A percentile compares a stretch with the other conserved stretches of the same genome.
Conservation (phyloP, 2,113 vertebrate species). For the Amblyornis subalaris region DNA sequence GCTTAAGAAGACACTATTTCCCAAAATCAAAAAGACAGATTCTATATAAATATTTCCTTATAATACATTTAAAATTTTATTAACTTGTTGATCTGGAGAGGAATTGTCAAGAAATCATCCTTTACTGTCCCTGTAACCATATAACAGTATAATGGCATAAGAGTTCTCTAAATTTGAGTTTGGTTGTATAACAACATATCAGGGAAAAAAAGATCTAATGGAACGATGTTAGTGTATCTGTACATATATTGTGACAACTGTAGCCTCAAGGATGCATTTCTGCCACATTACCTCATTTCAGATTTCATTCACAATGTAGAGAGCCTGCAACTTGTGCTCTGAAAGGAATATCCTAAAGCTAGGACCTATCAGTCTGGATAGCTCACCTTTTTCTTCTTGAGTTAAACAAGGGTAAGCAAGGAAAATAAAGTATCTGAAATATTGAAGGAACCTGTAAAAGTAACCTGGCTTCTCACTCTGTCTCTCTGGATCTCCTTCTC, state of each 20-base stretch:
- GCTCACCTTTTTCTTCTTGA: not conserved
- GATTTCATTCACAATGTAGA: not conserved
- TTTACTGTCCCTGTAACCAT: not conserved
- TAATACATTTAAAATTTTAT: not conserved
- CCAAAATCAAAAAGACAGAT: not conserved
- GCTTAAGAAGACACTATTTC: not conserved
- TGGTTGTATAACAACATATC: not conserved
- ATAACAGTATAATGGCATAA: not conserved
- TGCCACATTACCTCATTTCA: not conserved
- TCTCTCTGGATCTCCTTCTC: not conserved
- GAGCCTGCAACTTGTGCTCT: not conserved
- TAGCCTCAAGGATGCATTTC: constrained; percentile 6
- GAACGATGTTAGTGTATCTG: not conserved
- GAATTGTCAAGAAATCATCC: not conserved
- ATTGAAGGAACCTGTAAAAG: not conserved
- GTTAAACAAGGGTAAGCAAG: not conserved
- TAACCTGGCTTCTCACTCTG: not conserved
- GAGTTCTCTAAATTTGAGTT: not conserved
- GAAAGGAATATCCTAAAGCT: constrained; percentile 14
- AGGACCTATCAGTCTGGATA: not conserved
- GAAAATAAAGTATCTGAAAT: not conserved
- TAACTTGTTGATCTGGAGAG: not conserved
- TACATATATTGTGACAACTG: constrained; percentile 15
- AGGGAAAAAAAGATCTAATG: not conserved
- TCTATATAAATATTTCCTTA: not conserved